These are phyloP conservation scores for Tineola bisselliella DNA, from an alignment of 2,888 invertebrate genomes.

Conservation along the genomic window DNA sequence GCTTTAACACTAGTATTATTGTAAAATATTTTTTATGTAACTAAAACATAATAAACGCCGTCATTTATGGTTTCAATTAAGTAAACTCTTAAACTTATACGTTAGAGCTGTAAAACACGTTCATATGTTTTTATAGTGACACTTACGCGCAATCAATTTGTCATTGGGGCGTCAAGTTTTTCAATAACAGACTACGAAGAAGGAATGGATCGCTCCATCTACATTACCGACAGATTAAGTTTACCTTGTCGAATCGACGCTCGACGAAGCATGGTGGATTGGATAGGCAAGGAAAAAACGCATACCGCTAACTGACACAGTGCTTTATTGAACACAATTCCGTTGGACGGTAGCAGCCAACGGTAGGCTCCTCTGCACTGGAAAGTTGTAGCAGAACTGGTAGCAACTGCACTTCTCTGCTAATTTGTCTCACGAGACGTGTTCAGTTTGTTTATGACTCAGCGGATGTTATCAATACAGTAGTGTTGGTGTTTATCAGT, in stretches of 20 bases:
- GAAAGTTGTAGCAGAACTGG: background rate
- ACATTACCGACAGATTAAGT: slow-evolving; percentile 11
- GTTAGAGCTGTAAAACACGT: background rate
- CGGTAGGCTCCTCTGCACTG: slow-evolving; percentile 19
- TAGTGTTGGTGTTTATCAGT: background rate
- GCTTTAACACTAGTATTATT: background rate
- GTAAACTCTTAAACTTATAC: background rate
- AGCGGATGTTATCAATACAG: slow-evolving; percentile 11
- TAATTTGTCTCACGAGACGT: slow-evolving; percentile 12
- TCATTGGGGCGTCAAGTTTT: slow-evolving; percentile 8
- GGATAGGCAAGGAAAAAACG: slow-evolving; percentile 41
- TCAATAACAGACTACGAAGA: background rate
- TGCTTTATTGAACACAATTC: slow-evolving; percentile 58
- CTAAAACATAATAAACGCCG: background rate
- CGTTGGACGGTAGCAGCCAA: slow-evolving; percentile 34
- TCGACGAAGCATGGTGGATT: slow-evolving; percentile 32
- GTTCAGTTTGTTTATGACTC: background rate
- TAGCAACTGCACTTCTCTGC: slow-evolving; percentile 2
- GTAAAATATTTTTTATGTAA: no score
- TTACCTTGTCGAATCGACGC: slow-evolving; percentile 38
- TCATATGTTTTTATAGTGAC: background rate
- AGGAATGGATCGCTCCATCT: slow-evolving; percentile 8
- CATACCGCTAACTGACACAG: slow-evolving; percentile 63
- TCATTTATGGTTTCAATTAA: background rate
- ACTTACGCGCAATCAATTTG: slow-evolving; percentile 11